Percentiles rank a stretch among this genome's conserved stretches.
Evolutionary conservation across 2,888 invertebrate species (phyloP).

Genomic region (Anodontia alba): DNA sequence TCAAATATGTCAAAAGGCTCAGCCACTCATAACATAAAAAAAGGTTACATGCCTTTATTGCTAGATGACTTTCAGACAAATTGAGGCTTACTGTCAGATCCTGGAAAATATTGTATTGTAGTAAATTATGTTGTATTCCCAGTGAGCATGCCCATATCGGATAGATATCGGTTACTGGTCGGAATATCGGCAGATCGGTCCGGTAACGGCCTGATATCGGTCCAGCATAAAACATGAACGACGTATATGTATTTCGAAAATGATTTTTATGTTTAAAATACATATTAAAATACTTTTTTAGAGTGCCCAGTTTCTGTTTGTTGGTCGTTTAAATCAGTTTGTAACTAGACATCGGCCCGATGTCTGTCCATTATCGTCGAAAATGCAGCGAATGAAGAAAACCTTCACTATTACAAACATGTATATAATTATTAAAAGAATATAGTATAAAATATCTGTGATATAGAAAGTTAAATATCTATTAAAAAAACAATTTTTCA

Average conservation of each 20-base stretch:
- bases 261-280: not conserved
- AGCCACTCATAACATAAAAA: no score
- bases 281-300: slow-evolving; percentile 2
- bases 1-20: no score
- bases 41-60: no score
- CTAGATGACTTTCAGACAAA: no score
- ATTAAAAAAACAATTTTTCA: not conserved
- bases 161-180: no score
- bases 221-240: not conserved
- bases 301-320: slow-evolving; percentile 2
- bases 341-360: slow-evolving; percentile 2
- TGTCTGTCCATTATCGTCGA: slow-evolving; percentile 1
- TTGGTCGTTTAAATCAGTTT: slow-evolving; percentile 1
- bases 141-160: no score
- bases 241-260: slow-evolving; percentile 3
- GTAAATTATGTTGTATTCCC: no score
- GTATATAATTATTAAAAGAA: not conserved
- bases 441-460: not conserved
- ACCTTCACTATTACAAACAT: no score
- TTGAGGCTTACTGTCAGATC: no score
- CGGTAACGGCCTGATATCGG: slow-evolving; percentile 3
- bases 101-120: no score
- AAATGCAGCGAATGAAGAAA: not conserved
- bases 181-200: slow-evolving; percentile 5
- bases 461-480: no score